Conservation (phyloP, 2,797 vertebrate species). For the Stomatorhinus walkeri region DNA sequence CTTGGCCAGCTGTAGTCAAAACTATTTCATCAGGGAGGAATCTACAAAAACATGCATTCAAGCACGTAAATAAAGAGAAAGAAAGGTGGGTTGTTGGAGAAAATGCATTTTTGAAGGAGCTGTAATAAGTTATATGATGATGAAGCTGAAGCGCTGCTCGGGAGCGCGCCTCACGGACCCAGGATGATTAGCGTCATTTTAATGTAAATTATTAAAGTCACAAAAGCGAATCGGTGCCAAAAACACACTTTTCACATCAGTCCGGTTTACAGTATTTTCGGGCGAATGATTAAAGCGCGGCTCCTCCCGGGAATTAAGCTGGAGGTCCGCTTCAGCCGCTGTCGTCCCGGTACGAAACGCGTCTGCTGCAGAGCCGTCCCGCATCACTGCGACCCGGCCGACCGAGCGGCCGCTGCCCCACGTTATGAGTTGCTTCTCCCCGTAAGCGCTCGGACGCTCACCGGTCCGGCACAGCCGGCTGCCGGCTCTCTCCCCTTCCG, state of each 20-base stretch:
- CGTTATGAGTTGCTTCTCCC: not conserved
- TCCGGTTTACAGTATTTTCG: not conserved
- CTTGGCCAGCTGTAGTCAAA: not conserved
- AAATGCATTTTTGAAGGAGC: not conserved
- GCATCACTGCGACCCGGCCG: not conserved
- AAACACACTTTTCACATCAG: not conserved
- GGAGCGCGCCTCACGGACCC: not conserved
- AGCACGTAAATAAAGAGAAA: not conserved
- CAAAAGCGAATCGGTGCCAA: not conserved
- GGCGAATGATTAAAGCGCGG: not conserved
- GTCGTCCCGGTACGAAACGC: not conserved
- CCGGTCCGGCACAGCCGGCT: constrained; percentile 1
- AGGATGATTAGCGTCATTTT: not conserved
- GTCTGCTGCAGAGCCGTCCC: not conserved
- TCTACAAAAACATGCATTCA: not conserved
- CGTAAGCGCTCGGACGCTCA: not conserved
- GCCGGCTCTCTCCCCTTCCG: constrained; percentile 64
- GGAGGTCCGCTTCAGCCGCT: not conserved
- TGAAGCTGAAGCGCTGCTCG: not conserved
- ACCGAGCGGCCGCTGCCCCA: not conserved
- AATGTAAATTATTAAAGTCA: not conserved
- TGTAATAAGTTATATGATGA: not conserved
- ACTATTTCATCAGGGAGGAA: not conserved
- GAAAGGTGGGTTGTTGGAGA: not conserved
- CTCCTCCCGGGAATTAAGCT: not conserved